These are phyloP conservation scores for Lordiphosa clarofinis DNA, from an alignment of 1,140 invertebrate species.

Conservation along the genomic window DNA sequence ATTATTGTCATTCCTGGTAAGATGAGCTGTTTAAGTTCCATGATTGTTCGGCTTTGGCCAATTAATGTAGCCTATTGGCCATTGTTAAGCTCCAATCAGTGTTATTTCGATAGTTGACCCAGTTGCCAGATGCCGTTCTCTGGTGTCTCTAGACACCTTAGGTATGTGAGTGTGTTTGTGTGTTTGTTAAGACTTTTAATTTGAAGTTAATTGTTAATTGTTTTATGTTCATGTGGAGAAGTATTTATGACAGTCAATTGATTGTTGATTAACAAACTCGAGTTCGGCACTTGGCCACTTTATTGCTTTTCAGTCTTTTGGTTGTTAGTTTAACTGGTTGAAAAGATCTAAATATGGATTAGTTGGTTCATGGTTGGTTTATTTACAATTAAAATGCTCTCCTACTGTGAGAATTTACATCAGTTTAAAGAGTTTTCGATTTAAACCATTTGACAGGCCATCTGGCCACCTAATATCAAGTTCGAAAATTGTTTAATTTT, in stretches of 20 bases:
- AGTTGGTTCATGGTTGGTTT: no score
- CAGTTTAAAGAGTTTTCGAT: no score
- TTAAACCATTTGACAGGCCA: no score
- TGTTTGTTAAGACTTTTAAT: conserved; percentile 54
- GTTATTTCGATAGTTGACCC: conserved; percentile 34
- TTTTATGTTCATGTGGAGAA: conserved; percentile 35
- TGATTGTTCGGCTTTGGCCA: conserved; percentile 9
- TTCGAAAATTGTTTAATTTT: no score
- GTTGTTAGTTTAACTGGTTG: no score
- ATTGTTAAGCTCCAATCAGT: conserved; percentile 11
- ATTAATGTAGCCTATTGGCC: conserved; percentile 8
- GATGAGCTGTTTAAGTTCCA: conserved; percentile 30
- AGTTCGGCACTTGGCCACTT: conserved; percentile 30
- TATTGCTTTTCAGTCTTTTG: conserved; percentile 18
- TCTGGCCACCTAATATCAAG: no score
- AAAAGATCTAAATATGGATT: no score
- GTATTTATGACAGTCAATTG: conserved; percentile 53
- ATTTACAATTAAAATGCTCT: no score
- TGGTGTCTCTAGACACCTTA: conserved; percentile 17
- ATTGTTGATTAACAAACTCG: conserved; percentile 35
- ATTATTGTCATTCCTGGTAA: conserved; percentile 27
- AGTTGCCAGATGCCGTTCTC: conserved; percentile 27
- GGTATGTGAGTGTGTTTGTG: conserved; percentile 35
- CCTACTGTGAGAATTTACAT: no score
- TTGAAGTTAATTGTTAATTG: conserved; percentile 40